These are phyloP conservation scores for Leptura quadrifasciata DNA, from an alignment of 2,888 invertebrate species.

Conservation along the genomic window DNA sequence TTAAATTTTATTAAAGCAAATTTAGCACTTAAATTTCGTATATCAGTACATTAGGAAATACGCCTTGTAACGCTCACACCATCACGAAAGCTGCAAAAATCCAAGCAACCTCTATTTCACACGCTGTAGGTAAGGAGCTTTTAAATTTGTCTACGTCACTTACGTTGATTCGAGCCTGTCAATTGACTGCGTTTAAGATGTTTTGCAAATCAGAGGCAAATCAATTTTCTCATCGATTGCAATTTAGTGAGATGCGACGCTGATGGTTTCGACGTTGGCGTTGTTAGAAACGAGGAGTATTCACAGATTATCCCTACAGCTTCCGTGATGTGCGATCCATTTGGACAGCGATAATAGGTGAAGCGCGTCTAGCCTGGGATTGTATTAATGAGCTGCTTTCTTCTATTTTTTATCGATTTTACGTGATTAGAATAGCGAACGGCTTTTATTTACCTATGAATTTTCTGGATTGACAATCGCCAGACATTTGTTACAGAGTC, in stretches of 20 bases:
- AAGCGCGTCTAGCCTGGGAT: not conserved
- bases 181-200: not conserved
- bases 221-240: constrained; percentile 31
- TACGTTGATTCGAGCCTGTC: constrained; percentile 6
- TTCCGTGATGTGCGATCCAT: constrained; percentile 5
- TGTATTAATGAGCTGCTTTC: constrained; percentile 6
- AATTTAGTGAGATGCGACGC: not conserved
- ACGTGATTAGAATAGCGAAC: not conserved
- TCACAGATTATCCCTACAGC: constrained; percentile 9
- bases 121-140: not conserved
- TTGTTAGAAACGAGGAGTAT: constrained; percentile 9
- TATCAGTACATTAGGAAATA: too few relatives aligned
- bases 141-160: constrained; percentile 30
- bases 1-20: too few relatives aligned
- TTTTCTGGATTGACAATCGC: too few relatives aligned
- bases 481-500: too few relatives aligned
- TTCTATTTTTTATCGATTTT: constrained; percentile 5
- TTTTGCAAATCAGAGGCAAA: constrained; percentile 27
- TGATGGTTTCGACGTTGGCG: not conserved
- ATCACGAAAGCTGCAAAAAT: not conserved
- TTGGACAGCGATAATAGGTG: constrained; percentile 1
- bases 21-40: too few relatives aligned
- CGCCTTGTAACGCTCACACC: too few relatives aligned
- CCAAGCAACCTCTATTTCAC: not conserved
- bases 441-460: not conserved